Evolutionary conservation across 2,888 invertebrate species (phyloP).

Genomic region (Zhuqinia jingwanae): DNA sequence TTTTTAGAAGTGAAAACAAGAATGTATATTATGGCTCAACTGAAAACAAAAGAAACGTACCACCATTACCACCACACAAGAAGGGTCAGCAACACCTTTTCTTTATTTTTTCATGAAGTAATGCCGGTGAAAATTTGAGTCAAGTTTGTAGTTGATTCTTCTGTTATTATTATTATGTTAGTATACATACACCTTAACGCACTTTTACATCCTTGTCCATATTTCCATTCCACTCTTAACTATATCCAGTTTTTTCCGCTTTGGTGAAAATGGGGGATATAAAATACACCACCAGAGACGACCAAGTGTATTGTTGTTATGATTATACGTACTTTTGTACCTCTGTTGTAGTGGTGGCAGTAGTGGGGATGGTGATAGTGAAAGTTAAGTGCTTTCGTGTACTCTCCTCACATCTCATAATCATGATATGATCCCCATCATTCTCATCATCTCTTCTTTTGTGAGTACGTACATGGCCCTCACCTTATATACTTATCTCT

Average conservation of each 20-base stretch:
- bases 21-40: too few species aligned
- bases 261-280: slow-evolving; percentile 14
- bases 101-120: too few species aligned
- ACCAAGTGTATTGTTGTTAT: slow-evolving; percentile 16
- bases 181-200: not conserved
- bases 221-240: too few species aligned
- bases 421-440: not conserved
- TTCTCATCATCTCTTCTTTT: slow-evolving; percentile 1
- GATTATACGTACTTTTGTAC: too few species aligned
- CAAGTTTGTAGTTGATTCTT: slow-evolving; percentile 50
- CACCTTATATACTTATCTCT: not conserved
- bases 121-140: too few species aligned
- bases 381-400: too few species aligned
- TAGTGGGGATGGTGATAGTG: not conserved
- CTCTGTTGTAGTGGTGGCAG: too few species aligned
- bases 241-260: slow-evolving; percentile 19
- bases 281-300: not conserved
- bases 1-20: slow-evolving; percentile 14
- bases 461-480: not conserved
- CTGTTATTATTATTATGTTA: slow-evolving; percentile 12
- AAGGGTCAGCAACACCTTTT: not conserved
- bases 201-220: too few species aligned
- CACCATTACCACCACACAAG: not conserved
- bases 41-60: too few species aligned
- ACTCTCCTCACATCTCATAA: too few species aligned